phyloP scores from a whole-genome alignment of 2,113 vertebrate genomes.

The Plotosus lineatus region DNA sequence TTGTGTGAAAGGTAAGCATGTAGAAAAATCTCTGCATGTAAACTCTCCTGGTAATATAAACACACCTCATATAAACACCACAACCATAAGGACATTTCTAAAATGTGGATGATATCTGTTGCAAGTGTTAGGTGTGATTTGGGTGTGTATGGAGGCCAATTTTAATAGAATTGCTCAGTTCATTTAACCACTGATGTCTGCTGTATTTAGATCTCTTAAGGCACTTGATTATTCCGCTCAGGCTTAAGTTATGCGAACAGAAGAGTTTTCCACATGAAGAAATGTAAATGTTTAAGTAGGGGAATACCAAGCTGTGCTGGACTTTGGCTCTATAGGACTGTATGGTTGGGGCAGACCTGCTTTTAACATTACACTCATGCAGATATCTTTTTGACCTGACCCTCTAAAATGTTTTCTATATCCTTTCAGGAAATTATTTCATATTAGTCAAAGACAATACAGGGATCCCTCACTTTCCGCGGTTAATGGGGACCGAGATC shows the following conservation, averaged over 20 bases:
- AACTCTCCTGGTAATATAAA: too few relatives aligned
- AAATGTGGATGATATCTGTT: background rate
- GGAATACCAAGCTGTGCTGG: background rate
- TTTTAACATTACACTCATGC: background rate
- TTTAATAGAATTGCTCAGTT: background rate
- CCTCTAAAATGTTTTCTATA: background rate
- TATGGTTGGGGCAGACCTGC: too few relatives aligned
- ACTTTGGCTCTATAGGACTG: background rate
- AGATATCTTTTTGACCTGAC: background rate
- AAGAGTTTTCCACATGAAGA: background rate
- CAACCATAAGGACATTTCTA: background rate
- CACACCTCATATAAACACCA: background rate
- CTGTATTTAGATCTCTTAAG: background rate
- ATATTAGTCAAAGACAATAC: background rate
- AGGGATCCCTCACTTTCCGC: too few relatives aligned
- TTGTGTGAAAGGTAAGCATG: background rate
- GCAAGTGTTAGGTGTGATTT: background rate
- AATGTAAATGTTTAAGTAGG: constrained; percentile 3
- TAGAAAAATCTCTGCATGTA: background rate
- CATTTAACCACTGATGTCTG: background rate
- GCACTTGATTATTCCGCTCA: background rate
- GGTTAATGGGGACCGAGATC: too few relatives aligned
- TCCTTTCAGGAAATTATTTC: background rate
- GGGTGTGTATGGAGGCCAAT: background rate
- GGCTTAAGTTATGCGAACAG: background rate